phyloP scores from a whole-genome alignment of 2,797 vertebrate species.

The Crocodylus rhombifer region DNA sequence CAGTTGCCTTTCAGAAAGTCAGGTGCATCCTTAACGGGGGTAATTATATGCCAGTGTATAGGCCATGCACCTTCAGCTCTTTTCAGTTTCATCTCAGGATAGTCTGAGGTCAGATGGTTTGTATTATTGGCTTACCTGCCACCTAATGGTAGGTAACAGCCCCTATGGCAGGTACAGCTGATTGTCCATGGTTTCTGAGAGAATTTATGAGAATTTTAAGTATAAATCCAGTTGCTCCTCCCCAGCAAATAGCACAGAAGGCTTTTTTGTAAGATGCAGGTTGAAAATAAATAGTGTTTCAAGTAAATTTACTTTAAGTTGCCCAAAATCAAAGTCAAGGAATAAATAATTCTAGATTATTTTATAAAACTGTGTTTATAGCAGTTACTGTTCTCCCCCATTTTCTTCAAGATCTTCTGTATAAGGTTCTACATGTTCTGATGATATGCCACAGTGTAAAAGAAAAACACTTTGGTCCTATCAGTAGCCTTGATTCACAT shows the following conservation, averaged over 20 bases:
- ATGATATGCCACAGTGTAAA: not conserved
- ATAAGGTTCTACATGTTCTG: not conserved
- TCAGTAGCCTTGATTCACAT: not conserved
- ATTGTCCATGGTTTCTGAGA: not conserved
- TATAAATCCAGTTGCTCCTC: not conserved
- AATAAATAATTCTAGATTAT: too few species aligned
- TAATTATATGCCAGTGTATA: too few species aligned
- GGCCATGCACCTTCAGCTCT: too few species aligned
- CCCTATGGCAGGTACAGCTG: too few species aligned
- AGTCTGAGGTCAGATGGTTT: too few species aligned
- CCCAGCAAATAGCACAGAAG: not conserved
- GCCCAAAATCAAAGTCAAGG: not conserved
- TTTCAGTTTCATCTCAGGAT: too few species aligned
- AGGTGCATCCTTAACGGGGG: too few species aligned
- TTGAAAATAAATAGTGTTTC: not conserved
- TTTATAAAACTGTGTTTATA: not conserved
- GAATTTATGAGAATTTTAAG: not conserved
- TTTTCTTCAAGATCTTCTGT: not conserved
- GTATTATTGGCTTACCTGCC: too few species aligned
- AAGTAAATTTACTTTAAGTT: not conserved
- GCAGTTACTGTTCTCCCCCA: not conserved
- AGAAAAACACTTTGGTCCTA: not conserved
- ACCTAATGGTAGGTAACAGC: too few species aligned
- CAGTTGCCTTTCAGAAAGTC: too few species aligned
- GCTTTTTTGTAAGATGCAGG: not conserved